Percentiles rank a stretch among this genome's conserved stretches.
Conservation (phyloP, 1,140 invertebrate genomes). For the Trichonephila clavata region DNA sequence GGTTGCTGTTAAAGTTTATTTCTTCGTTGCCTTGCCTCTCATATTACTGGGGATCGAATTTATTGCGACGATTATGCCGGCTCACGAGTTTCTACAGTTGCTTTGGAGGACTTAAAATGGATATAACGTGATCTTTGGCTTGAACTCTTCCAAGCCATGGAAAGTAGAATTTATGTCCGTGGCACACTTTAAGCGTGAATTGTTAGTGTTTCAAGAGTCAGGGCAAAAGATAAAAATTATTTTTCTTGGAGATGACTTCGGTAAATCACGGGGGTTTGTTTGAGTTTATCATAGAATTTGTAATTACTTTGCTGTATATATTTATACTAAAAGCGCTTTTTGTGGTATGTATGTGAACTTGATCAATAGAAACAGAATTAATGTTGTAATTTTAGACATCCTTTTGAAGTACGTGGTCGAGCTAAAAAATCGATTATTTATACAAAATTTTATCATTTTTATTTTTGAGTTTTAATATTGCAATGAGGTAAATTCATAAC, state of each 20-base stretch:
- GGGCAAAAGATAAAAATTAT: conserved; percentile 10
- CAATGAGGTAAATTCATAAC: no score
- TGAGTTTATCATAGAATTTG: neutral
- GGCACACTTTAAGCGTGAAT: neutral
- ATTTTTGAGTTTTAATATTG: no score
- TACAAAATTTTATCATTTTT: no score
- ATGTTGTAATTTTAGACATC: no score
- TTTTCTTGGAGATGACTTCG: neutral
- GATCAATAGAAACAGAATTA: no score
- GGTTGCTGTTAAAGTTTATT: conserved; percentile 33
- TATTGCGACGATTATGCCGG: conserved; percentile 8
- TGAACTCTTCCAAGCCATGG: neutral
- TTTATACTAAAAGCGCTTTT: neutral
- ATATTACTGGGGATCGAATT: conserved; percentile 11
- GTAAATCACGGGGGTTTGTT: neutral
- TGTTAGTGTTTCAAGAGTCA: neutral
- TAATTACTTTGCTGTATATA: neutral
- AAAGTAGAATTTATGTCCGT: neutral
- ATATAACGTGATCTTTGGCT: neutral
- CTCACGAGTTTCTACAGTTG: neutral
- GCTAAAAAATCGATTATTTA: no score
- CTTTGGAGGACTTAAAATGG: conserved; percentile 3
- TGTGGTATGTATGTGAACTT: no score
- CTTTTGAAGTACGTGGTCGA: no score
- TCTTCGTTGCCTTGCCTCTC: neutral